These are phyloP conservation scores for Yoshiicerus persimilis DNA, from an alignment of 1,140 invertebrate species.

Conservation along the genomic window DNA sequence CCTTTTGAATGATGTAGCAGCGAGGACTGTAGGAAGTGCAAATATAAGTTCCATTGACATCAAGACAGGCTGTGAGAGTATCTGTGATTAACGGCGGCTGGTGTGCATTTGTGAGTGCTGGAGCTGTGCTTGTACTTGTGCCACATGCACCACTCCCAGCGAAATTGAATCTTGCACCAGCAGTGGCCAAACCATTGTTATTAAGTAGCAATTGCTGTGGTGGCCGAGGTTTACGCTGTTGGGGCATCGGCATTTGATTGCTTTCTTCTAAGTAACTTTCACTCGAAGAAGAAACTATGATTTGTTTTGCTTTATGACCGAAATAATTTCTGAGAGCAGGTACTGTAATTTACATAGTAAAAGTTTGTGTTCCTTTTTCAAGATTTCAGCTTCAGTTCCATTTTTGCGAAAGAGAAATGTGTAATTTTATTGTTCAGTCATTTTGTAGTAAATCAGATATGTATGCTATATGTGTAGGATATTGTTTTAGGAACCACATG, in stretches of 20 bases:
- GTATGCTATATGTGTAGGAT: too few species aligned
- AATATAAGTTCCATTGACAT: conserved; percentile 62
- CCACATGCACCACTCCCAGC: background rate
- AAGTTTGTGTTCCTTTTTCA: too few species aligned
- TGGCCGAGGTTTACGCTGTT: conserved; percentile 38
- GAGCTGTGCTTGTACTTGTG: background rate
- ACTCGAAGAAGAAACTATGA: background rate
- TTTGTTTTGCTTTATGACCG: too few species aligned
- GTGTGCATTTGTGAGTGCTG: background rate
- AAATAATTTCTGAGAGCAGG: background rate
- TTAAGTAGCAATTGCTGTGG: conserved; percentile 33
- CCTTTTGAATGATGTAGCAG: conserved; percentile 66
- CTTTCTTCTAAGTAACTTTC: background rate
- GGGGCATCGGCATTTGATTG: conserved; percentile 46
- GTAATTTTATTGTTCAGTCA: too few species aligned
- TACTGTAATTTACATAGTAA: background rate
- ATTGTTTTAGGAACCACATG: too few species aligned
- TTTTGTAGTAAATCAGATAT: too few species aligned
- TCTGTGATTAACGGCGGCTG: conserved; percentile 51
- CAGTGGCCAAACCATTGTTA: conserved; percentile 37
- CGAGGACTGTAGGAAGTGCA: conserved; percentile 63
- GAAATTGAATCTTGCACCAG: background rate
- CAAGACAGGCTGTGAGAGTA: conserved; percentile 58
- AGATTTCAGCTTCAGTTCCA: too few species aligned
- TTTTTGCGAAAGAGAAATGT: too few species aligned